phyloP scores from a whole-genome alignment of 2,888 invertebrate genomes.

The Psylliodes chrysocephalus region DNA sequence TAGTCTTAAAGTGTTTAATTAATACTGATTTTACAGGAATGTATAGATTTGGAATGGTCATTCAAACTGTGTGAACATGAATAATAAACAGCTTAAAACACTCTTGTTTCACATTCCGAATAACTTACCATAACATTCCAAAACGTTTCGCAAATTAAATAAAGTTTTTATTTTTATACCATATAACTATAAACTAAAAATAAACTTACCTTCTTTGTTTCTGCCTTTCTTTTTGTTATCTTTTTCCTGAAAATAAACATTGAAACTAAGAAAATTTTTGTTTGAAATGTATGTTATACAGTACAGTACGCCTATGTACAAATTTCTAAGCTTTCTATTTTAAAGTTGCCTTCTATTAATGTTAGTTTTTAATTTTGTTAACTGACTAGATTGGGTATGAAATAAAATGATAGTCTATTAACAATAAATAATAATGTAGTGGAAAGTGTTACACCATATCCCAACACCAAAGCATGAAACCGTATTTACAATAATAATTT shows the following conservation, averaged over 20 bases:
- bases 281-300: slow-evolving; percentile 9
- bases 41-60: slow-evolving; percentile 43
- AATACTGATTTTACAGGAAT: slow-evolving; percentile 18
- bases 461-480: too few species aligned
- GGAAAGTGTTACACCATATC: too few species aligned
- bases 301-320: slow-evolving; percentile 46
- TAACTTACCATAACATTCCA: slow-evolving; percentile 59
- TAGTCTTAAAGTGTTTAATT: neutral
- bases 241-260: slow-evolving; percentile 75
- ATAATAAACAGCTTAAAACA: slow-evolving; percentile 23
- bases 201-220: slow-evolving; percentile 87
- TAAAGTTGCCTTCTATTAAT: slow-evolving; percentile 29
- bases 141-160: slow-evolving; percentile 56
- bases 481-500: too few species aligned
- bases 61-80: slow-evolving; percentile 35
- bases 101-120: slow-evolving; percentile 39
- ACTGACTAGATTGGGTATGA: slow-evolving; percentile 40
- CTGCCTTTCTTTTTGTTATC: slow-evolving; percentile 87
- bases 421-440: too few species aligned
- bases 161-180: slow-evolving; percentile 53
- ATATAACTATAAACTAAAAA: slow-evolving; percentile 42
- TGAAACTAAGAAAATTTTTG: slow-evolving; percentile 29
- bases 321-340: slow-evolving; percentile 39
- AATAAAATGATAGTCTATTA: too few species aligned
- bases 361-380: slow-evolving; percentile 19